Percentiles rank a stretch among this genome's conserved stretches.
phyloP scores from a whole-genome alignment of 2,888 invertebrate genomes.

The Xanthia icteritia region DNA sequence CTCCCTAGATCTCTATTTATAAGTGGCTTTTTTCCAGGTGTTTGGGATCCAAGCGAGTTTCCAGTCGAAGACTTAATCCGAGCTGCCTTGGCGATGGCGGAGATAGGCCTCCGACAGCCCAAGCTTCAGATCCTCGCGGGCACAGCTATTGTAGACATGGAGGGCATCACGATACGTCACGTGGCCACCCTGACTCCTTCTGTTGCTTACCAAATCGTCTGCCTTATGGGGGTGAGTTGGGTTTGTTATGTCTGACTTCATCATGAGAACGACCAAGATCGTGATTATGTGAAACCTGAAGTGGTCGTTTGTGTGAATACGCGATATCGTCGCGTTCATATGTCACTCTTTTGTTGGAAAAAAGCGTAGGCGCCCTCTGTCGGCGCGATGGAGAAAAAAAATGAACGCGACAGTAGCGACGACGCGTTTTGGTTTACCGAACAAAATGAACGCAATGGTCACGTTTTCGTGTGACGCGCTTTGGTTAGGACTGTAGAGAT shows the following conservation, averaged over 20 bases:
- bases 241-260: not conserved
- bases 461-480: not conserved
- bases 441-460: not conserved
- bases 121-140: slow-evolving; percentile 83
- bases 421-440: not conserved
- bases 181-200: slow-evolving; percentile 82
- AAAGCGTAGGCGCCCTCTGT: not conserved
- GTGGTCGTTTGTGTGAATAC: not conserved
- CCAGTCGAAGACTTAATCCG: slow-evolving; percentile 82
- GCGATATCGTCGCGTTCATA: not conserved
- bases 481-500: not conserved
- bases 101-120: slow-evolving; percentile 82
- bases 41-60: slow-evolving; percentile 83
- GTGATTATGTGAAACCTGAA: not conserved
- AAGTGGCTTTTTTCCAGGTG: slow-evolving; percentile 70
- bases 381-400: not conserved
- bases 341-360: not conserved
- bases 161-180: slow-evolving; percentile 79
- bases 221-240: slow-evolving; percentile 80
- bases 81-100: slow-evolving; percentile 78
- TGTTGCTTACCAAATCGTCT: slow-evolving; percentile 84
- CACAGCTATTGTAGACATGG: slow-evolving; percentile 81
- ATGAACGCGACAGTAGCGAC: not conserved
- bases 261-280: not conserved
- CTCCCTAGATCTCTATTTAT: not conserved